Base-by-base conservation (phyloP, 1,140 invertebrate genomes). In the Laupala kohalensis region DNA sequence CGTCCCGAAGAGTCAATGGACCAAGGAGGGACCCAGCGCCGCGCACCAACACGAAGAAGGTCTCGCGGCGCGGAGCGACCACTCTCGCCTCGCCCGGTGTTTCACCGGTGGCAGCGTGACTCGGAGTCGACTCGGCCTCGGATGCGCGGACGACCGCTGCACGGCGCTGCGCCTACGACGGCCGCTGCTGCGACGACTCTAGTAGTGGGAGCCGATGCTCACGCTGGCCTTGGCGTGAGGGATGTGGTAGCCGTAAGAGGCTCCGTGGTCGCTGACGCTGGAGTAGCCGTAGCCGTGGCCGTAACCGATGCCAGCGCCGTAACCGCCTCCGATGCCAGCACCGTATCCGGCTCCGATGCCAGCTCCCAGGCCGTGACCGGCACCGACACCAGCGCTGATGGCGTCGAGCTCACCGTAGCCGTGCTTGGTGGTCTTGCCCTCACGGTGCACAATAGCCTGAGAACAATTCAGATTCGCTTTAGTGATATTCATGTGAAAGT, bases 401-500 rank as follows among this genome's bases (percentile, higher is more conserved):
- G 9, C 37, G 37, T 53, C 37, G 9, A 13, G 37, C 37, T 53
- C 19, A 19, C 37, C n/a, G 37, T 53, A 53, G 37, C 37, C 37
- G 37, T 53, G 37, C 1, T 13, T 4, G 67, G 3, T 27, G 25
- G 12, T 29, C 12, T 15, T 29, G 13, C 67, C 15, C 26, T 68
- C 24, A 5, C 63, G 25, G 27, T 68, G 25, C 63, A 74, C 73
- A n/a, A 73, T 69, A 29, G 73, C 71, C 71, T 76, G 73, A 69
- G 75, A 76, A n/a, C 74, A n/a, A n/a, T n/a, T n/a, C n/a, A n/a
- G n/a, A n/a, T n/a, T n/a, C n/a, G n/a, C n/a, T n/a, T n/a, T n/a
- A n/a, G n/a, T n/a, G n/a, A n/a, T n/a, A n/a, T n/a, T n/a, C n/a
- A n/a, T n/a, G n/a, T n/a, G n/a, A n/a, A n/a, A n/a, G n/a, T n/a